Evolutionary conservation across 2,797 vertebrate species (phyloP), one percentile per base, ranked within the genome.

Genomic region (Emys orbicularis): DNA sequence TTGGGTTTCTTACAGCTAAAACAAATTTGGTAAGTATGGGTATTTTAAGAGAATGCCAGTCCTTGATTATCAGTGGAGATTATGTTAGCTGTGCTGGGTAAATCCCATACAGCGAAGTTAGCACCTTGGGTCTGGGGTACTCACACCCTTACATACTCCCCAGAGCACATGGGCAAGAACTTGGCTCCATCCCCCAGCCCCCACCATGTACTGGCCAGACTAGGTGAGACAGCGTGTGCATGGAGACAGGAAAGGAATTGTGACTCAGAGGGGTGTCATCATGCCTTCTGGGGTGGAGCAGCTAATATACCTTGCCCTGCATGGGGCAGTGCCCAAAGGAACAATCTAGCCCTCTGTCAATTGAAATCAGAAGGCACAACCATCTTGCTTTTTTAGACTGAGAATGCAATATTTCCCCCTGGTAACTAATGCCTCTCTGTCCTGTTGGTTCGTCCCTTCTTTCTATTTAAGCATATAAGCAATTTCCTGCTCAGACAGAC

Each of bases 231-330:
- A 2, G 65, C 1, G 4, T 29, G 13, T 50, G 10, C 83, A 1
- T 23, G 68, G 15, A 18, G 86, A 15, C 86, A 13, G 15, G n/a
- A 49, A 12, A 34, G 37, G 37, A 41, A 19, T 76, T 0, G 0
- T 79, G 37, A n/a, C n/a, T 56, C 49, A 1, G 72, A 53, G 44
- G 25, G 53, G 5, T 89, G 37, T 47, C 47, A 15, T 0, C 0
- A 37, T 37, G 5, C 13, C 88, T 68, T 49, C 49, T 76, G 9
- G 31, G 25, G 44, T 5, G 21, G 49, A 83, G 52, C 7, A 37
- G 54, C 72, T 80, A 44, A 74, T 44, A 44, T 44, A 18, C 31
- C 54, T 34, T 87, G 8, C 47, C 37, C 49, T 41, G 31, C 21
- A 2, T 29, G 29, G 50, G 29, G 1, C 41, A 4, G 68, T 37